Evolutionary conservation across 2,113 vertebrate species (phyloP), one percentile per base, ranked within the genome.

Genomic region (Falcunculus frontatus): DNA sequence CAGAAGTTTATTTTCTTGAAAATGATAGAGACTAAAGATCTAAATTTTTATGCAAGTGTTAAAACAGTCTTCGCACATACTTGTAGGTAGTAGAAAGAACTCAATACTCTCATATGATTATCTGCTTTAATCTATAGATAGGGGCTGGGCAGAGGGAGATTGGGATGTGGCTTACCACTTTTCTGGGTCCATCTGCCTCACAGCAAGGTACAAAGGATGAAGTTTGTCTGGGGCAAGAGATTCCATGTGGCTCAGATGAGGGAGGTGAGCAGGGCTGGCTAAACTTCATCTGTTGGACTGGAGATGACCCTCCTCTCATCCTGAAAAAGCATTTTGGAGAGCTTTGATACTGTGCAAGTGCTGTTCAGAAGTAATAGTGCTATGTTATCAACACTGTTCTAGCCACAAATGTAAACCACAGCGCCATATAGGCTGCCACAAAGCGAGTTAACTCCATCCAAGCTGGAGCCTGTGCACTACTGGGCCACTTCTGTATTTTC

Each of bases 271-370:
- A 9, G 19, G 16, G 10, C 39, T 75, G 97, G 8, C 98, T 98
- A 4, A 98, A 99, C 94, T 98, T 99, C 93, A 98, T 99, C 76
- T n/a, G 99, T 60, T 99, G 98, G 98, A 98, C 98, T 7, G 98
- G 98, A 52, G 27, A 20, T n/a, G 41, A 52, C 39, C 14, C 25
- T 80, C 2, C 4, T 79, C 26, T 20, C 3, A 0, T 84, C 49
- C 57, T 53, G 25, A 84, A 53, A 29, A 56, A 69, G 37, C 25
- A 39, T 29, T 18, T 57, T 53, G 13, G 15, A 87, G 46, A 33
- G 37, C 60, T 74, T 70, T 50, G 41, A 8, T 73, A 9, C 59
- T 32, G 9, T 46, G 59, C 41, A 41, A 76, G 39, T 0, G 0
- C 32, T 65, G 13, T 60, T 89, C 39, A 35, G 50, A 62, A 74